Conservation (phyloP, 2,113 vertebrate species). For the Sylvietta virens region DNA sequence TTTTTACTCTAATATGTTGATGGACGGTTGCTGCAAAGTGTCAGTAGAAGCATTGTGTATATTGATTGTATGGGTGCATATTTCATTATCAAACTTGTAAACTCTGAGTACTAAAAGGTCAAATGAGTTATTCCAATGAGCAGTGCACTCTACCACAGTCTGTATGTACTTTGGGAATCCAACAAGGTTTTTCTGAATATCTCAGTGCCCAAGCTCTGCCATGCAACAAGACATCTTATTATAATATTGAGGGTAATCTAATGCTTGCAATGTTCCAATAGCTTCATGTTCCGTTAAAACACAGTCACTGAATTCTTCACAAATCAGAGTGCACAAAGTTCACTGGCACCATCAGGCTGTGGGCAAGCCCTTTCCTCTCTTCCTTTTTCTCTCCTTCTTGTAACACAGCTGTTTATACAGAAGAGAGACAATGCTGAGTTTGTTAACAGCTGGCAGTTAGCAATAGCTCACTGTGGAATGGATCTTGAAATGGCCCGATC, state of each 20-base stretch:
- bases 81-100: not conserved
- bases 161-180: not conserved
- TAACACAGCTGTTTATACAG: constrained; percentile 47
- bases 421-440: constrained; percentile 29
- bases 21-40: not conserved
- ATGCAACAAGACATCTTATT: not conserved
- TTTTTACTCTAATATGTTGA: not conserved
- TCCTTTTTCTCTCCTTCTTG: constrained; percentile 11
- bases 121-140: not conserved
- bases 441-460: constrained; percentile 50
- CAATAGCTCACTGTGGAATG: constrained; percentile 4
- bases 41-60: not conserved
- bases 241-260: not conserved
- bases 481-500: not conserved
- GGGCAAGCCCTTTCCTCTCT: constrained; percentile 18
- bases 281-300: not conserved
- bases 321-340: constrained; percentile 7
- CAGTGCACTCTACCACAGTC: not conserved
- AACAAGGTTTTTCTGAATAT: not conserved
- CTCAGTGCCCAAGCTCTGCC: not conserved
- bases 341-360: not conserved
- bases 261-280: not conserved
- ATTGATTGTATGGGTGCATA: not conserved
- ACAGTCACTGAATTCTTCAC: not conserved
- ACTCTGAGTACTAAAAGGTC: not conserved